Percentiles rank a stretch among this genome's conserved stretches.
phyloP scores from a whole-genome alignment of 1,140 invertebrate genomes.

The Diploscapter pachys region DNA sequence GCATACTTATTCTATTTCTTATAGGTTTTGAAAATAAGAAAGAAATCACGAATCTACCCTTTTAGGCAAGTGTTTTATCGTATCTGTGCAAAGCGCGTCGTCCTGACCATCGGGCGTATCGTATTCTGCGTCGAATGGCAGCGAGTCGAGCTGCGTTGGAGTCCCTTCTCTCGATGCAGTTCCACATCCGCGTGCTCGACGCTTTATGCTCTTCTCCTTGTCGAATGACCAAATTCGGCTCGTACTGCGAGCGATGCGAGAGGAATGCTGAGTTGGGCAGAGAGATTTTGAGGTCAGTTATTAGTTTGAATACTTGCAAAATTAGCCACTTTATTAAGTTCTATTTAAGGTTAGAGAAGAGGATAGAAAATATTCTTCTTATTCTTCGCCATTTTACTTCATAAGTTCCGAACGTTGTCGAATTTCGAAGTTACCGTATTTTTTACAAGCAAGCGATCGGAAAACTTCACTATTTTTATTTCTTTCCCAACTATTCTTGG shows the following conservation, averaged over 20 bases:
- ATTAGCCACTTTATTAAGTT: background rate
- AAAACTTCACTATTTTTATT: too few relatives aligned
- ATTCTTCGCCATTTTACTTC: too few relatives aligned
- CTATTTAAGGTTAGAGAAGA: too few relatives aligned
- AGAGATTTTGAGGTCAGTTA: conserved; percentile 9
- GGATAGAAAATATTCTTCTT: too few relatives aligned
- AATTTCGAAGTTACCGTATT: too few relatives aligned
- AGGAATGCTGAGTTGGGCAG: conserved; percentile 21
- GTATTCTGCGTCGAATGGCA: conserved; percentile 21
- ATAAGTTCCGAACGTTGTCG: too few relatives aligned
- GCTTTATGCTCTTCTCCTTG: conserved; percentile 19
- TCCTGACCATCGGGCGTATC: conserved; percentile 15
- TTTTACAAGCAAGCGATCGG: too few relatives aligned
- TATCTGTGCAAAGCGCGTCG: conserved; percentile 7
- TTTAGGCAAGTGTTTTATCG: too few relatives aligned
- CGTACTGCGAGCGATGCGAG: conserved; percentile 25
- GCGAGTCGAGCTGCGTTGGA: conserved; percentile 11
- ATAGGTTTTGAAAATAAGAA: too few relatives aligned
- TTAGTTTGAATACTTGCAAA: background rate
- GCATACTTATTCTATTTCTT: too few relatives aligned
- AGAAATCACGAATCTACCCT: too few relatives aligned
- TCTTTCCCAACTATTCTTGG: too few relatives aligned
- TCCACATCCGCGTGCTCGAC: conserved; percentile 24
- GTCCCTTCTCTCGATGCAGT: conserved; percentile 22
- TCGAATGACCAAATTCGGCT: conserved; percentile 22